Percentiles rank a stretch among this genome's conserved stretches.
Conservation (phyloP, 2,113 vertebrate species). For the Pangasianodon hypophthalmus region DNA sequence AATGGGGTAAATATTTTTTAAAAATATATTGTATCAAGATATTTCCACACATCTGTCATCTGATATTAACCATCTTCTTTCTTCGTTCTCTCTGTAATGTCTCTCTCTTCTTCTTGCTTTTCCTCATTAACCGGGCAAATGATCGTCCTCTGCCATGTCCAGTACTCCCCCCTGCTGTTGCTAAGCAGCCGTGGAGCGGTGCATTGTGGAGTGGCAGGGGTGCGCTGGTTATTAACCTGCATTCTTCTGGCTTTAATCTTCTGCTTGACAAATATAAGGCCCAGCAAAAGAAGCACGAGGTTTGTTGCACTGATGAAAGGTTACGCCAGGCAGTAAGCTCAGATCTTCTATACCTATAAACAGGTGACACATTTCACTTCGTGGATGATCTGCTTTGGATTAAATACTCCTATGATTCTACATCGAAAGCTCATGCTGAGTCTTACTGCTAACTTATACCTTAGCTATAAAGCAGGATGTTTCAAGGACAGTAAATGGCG, state of each 20-base stretch:
- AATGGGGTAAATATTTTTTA: not conserved
- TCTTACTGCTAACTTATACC: not conserved
- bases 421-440: not conserved
- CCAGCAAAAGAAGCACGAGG: not conserved
- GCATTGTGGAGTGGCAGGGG: slow-evolving; percentile 22
- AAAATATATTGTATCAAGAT: not conserved
- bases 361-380: not conserved
- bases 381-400: not conserved
- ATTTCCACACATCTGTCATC: not conserved
- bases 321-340: not conserved
- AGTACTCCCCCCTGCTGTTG: slow-evolving; percentile 36
- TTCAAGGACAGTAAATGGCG: not conserved
- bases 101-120: not conserved
- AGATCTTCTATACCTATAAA: not conserved
- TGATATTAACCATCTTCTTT: not conserved
- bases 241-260: slow-evolving; percentile 26
- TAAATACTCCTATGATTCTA: not conserved
- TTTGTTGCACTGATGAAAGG: slow-evolving; percentile 2
- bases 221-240: slow-evolving; percentile 43
- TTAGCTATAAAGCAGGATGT: not conserved
- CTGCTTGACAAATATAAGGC: not conserved
- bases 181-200: slow-evolving; percentile 48
- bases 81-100: not conserved
- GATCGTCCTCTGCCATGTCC: slow-evolving; percentile 4
- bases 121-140: not conserved